Base-by-base conservation (phyloP, 2,797 vertebrate genomes). In the Rhabdomys pumilio region DNA sequence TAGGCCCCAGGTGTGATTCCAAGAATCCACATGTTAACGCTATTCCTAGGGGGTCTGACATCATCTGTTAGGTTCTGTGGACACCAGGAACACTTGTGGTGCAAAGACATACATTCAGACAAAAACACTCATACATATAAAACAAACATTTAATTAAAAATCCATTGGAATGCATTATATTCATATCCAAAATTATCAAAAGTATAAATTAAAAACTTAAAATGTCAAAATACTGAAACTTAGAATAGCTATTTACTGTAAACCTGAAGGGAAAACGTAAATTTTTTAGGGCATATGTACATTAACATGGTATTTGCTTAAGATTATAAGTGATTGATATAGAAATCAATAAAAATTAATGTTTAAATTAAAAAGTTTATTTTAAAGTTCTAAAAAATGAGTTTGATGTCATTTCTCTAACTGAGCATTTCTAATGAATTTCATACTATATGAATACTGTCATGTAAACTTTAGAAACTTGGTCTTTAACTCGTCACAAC, bases 41-140 rank as follows among this genome's bases (percentile, higher is more conserved):
- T 14, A 83, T 7, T 10, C 13, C 38, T 6, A 11, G 59, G 24
- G 15, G 1, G 2, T 83, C 7, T 63, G 26, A 31, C 44, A 17
- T 4, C 3, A 0, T 84, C 26, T 31, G 19, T 10, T 84, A 14
- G 4, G 6, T 44, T 63, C 9, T 44, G 24, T 59, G 15, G 9
- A 41, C 1, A 65, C 15, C 17, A 47, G 26, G 9, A 61, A 61
- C 26, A 34, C 2, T 47, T 9, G 24, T 82, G 17, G 7, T 29
- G 3, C 1, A 47, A 31, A 44, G 15, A 29, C 1, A 19, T 12
- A 44, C 7, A 31, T 19, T 3, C 9, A 1, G 38, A 1, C 8
- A 63, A 31, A 31, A 31, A 31, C 4, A 47, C 14, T 84, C 24
- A 31, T 20, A 44, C 3, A 44, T 3, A 26, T 61, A 41, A 57